Evolutionary conservation across 2,113 vertebrate species (phyloP).

Genomic region (Syngnathus floridae): DNA sequence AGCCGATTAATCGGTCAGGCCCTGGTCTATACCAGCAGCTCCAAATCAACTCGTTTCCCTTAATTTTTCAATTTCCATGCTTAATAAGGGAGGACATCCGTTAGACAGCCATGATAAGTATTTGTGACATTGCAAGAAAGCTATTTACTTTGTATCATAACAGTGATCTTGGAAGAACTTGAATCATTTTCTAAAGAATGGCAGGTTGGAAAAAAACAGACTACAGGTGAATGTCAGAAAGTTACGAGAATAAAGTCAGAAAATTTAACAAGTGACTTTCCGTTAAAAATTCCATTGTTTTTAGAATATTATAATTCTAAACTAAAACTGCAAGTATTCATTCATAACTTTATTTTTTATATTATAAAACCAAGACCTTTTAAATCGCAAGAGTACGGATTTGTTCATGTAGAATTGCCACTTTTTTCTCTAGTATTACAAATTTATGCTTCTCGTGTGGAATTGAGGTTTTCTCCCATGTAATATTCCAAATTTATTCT

Average conservation of each 20-base stretch:
- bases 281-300: too few species aligned
- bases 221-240: neutral
- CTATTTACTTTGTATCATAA: constrained; percentile 16
- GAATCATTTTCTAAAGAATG: neutral
- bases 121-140: constrained; percentile 1
- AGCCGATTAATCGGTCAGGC: too few species aligned
- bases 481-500: too few species aligned
- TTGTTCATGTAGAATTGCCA: neutral
- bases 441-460: neutral
- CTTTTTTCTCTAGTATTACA: neutral
- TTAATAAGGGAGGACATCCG: neutral
- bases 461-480: too few species aligned
- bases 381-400: neutral
- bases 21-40: constrained; percentile 7
- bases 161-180: constrained; percentile 35
- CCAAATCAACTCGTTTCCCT: constrained; percentile 6
- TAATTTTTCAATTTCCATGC: constrained; percentile 9
- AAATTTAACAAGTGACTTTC: neutral
- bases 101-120: constrained; percentile 3
- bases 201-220: neutral
- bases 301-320: too few species aligned
- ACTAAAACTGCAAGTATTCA: too few species aligned
- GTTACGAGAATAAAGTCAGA: neutral
- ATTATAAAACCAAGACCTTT: too few species aligned
- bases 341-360: too few species aligned